Conservation (phyloP, 2,888 invertebrate species). For the Trachelus tabidus region DNA sequence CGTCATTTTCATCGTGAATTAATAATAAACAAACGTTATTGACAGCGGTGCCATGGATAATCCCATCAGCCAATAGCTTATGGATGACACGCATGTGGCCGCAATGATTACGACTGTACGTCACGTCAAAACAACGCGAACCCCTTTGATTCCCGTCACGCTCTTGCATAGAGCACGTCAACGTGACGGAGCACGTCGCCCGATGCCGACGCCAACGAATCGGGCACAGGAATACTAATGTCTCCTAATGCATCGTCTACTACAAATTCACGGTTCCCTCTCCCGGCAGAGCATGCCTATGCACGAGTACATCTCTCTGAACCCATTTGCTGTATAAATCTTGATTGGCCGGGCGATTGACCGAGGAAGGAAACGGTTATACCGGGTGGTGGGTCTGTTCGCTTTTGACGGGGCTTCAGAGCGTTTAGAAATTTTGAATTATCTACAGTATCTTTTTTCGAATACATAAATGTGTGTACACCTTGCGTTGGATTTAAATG, state of each 20-base stretch:
- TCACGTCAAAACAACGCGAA: conserved; percentile 45
- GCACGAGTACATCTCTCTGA: too few species aligned
- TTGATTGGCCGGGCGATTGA: not conserved
- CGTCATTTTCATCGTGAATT: not conserved
- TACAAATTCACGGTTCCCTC: conserved; percentile 34
- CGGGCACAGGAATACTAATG: conserved; percentile 54
- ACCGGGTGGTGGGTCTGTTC: not conserved
- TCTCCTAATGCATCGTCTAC: conserved; percentile 44
- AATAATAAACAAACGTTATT: not conserved
- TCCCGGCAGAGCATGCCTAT: not conserved
- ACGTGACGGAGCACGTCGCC: conserved; percentile 31
- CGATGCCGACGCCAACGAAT: conserved; percentile 36
- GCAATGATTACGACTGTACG: conserved; percentile 30
- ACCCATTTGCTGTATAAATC: not conserved
- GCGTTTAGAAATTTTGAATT: not conserved
- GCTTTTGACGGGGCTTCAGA: not conserved
- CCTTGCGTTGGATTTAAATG: not conserved
- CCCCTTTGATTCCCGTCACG: conserved; percentile 40
- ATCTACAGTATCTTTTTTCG: not conserved
- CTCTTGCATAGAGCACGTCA: conserved; percentile 31
- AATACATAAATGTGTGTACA: not conserved
- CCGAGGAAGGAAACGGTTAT: not conserved
- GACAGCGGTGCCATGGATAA: not conserved
- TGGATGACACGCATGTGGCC: not conserved
- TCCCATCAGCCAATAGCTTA: not conserved